These are phyloP conservation scores for Globicephala melas DNA, from an alignment of 2,113 vertebrate genomes.

Conservation along the genomic window DNA sequence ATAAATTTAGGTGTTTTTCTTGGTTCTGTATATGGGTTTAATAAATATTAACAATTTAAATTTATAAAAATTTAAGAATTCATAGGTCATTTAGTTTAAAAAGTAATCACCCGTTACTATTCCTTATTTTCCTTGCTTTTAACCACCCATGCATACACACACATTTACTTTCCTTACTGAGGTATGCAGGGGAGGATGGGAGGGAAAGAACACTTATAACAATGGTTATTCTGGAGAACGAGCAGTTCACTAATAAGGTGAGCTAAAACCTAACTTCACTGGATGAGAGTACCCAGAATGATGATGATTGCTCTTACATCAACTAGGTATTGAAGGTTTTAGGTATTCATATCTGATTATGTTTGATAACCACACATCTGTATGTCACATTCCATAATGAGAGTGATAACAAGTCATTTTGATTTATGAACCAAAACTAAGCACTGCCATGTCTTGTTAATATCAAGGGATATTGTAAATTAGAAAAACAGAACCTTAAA, in stretches of 20 bases:
- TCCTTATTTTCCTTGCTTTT: not conserved
- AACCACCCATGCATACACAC: not conserved
- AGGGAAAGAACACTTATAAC: no score
- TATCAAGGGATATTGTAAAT: not conserved
- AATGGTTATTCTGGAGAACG: not conserved
- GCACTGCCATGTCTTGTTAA: not conserved
- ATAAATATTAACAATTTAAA: not conserved
- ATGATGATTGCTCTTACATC: not conserved
- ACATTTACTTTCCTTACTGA: no score
- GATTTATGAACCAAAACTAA: not conserved
- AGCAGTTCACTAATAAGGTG: not conserved
- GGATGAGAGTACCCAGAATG: not conserved
- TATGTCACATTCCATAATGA: not conserved
- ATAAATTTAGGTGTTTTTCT: not conserved
- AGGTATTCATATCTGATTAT: not conserved
- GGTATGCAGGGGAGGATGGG: accelerated
- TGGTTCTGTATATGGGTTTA: not conserved
- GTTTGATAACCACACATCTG: not conserved
- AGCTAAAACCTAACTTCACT: no score
- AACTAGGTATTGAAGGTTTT: not conserved
- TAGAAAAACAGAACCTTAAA: not conserved
- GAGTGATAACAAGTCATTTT: not conserved
- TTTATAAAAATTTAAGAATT: not conserved
- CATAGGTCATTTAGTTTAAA: not conserved
- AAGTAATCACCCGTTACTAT: not conserved